phyloP scores from a whole-genome alignment of 2,113 vertebrate species.

The Elephas maximus region DNA sequence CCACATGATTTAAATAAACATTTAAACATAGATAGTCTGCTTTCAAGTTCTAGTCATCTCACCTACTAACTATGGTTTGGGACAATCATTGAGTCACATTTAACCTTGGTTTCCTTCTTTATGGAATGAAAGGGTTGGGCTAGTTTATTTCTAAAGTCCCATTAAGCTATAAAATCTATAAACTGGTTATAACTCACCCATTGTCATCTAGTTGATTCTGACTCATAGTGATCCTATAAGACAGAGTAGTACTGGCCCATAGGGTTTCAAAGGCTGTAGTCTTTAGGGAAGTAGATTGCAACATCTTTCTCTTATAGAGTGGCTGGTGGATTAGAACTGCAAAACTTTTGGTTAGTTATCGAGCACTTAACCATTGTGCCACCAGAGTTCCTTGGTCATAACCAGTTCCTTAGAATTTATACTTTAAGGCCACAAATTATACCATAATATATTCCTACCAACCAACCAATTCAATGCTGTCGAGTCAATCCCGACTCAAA shows the following conservation, averaged over 20 bases:
- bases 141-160: neutral
- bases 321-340: too few species aligned
- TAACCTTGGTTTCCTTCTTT: neutral
- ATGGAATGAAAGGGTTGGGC: neutral
- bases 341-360: too few species aligned
- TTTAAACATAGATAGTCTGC: neutral
- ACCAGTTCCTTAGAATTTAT: neutral
- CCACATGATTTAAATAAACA: slow-evolving; percentile 13
- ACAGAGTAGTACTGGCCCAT: too few species aligned
- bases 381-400: neutral
- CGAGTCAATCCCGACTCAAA: too few species aligned
- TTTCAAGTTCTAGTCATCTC: neutral
- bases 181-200: neutral
- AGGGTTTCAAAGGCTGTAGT: too few species aligned
- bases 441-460: neutral
- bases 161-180: neutral
- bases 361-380: too few species aligned
- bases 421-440: neutral
- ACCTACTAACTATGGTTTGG: neutral
- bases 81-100: neutral
- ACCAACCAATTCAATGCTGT: too few species aligned
- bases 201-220: too few species aligned
- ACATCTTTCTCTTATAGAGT: too few species aligned
- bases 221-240: too few species aligned
- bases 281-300: too few species aligned